These are phyloP conservation scores for Zhuqinia jingwanae DNA, from an alignment of 2,888 invertebrate species.

Conservation along the genomic window DNA sequence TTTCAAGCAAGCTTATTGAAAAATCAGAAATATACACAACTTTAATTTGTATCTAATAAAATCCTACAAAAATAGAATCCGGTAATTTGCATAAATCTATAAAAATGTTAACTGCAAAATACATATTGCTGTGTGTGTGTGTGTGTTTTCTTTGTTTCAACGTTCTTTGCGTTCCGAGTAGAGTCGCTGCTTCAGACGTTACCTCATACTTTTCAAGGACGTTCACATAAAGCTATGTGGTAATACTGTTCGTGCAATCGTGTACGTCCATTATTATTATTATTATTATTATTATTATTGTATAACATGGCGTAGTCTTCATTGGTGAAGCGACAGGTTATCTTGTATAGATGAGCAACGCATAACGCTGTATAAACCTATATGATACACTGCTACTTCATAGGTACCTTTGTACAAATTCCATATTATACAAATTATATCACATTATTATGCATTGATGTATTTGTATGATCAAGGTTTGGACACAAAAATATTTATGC, in stretches of 20 bases:
- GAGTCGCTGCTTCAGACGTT: background rate
- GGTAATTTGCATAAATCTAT: conserved; percentile 2
- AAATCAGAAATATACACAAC: too few relatives aligned
- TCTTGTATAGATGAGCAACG: background rate
- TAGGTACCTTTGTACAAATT: background rate
- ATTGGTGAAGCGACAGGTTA: conserved; percentile 4
- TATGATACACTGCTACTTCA: background rate
- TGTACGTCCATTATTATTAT: conserved; percentile 17
- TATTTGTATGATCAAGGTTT: background rate
- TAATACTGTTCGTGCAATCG: background rate
- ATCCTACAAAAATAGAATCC: conserved; percentile 22
- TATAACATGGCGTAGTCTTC: too few relatives aligned
- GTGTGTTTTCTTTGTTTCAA: conserved; percentile 42
- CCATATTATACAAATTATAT: too few relatives aligned
- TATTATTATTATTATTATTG: too few relatives aligned
- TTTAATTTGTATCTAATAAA: background rate
- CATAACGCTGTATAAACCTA: background rate
- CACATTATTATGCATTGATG: too few relatives aligned
- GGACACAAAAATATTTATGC: background rate
- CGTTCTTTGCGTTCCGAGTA: background rate
- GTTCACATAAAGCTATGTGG: background rate
- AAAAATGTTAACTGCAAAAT: too few relatives aligned
- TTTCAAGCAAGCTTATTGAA: too few relatives aligned
- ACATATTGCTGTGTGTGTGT: background rate
- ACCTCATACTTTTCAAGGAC: conserved; percentile 39